Conservation (phyloP, 1,140 invertebrate species). For the Cydia splendana region DNA sequence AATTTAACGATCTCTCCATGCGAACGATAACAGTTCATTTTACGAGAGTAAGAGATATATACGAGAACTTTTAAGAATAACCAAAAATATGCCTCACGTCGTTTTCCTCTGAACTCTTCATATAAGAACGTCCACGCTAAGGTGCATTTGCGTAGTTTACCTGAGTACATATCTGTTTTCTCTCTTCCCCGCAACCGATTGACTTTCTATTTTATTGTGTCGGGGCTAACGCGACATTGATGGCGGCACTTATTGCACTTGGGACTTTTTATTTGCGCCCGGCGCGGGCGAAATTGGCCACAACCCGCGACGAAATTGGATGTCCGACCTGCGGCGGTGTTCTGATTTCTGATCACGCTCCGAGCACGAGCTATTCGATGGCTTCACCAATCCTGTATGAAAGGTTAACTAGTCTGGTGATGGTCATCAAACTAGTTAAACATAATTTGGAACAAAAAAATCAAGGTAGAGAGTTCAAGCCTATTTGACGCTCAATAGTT, state of each 20-base stretch:
- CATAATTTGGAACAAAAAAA: too few species aligned
- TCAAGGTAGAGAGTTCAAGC: too few species aligned
- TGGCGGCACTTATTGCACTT: constrained; percentile 72
- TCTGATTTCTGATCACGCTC: not conserved
- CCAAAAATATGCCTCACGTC: too few species aligned
- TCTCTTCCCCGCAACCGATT: constrained; percentile 53
- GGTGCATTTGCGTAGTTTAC: not conserved
- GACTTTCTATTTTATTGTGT: constrained; percentile 75
- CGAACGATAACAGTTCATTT: too few species aligned
- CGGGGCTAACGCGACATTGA: constrained; percentile 69
- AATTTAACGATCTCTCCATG: too few species aligned
- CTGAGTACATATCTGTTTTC: constrained; percentile 20
- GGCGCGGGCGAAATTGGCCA: constrained; percentile 49
- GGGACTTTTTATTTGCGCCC: constrained; percentile 58
- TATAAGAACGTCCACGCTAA: not conserved
- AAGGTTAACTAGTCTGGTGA: too few species aligned
- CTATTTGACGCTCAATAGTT: too few species aligned
- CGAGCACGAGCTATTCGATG: not conserved
- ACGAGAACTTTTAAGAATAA: too few species aligned
- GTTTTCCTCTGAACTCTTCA: too few species aligned
- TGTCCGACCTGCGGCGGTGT: constrained; percentile 37
- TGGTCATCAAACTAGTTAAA: too few species aligned
- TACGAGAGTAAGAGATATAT: too few species aligned
- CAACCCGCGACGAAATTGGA: constrained; percentile 48
- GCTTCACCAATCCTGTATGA: too few species aligned